Base-by-base conservation (phyloP, 2,888 invertebrate genomes). In the Acrobasis consociella region DNA sequence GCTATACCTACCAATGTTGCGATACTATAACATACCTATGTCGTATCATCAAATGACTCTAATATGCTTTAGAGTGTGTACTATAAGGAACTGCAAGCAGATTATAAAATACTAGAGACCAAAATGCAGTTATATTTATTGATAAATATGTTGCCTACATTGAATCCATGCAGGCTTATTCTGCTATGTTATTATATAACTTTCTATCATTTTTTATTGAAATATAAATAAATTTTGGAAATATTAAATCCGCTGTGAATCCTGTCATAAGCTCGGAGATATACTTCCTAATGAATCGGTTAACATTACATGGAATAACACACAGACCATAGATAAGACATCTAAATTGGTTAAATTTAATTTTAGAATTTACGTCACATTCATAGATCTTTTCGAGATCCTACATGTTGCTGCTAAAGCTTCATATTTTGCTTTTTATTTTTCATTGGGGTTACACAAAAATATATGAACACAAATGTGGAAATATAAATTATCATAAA, bases 211-310 rank as follows among this genome's bases (percentile, higher is more conserved):
- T 81, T 76, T 80, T 83, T 86, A 87, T 82, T 88, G 77, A 80
- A 86, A 88, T 83, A 86, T 89, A 86, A 89, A 91, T 88, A 87
- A 81, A 82, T 72, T 73, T 76, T 76, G 77, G 76, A 80, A 78
- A 77, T 64, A 68, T 64, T 66, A 66, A 55, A 62, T 70, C 65
- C 56, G 52, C 67, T 65, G 83, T 87, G 77, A 68, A 83, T 72
- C 87, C 88, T 87, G 89, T 77, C 84, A 83, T 77, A 83, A 73
- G 88, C 86, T 91, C 79, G 89, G 77, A 87, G 90, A 83, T 83
- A 72, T 72, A 72, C 67, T 58, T 67, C 67, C 67, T 76, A 67
- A 72, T 73, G 71, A 77, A 78, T 86, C 85, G 85, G 85, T 85
- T 84, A 84, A 86, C 88, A 87, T 87, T 78, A 85, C 86, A 89